phyloP scores from a whole-genome alignment of 2,797 vertebrate species.

The Schizopygopsis malacanthus region DNA sequence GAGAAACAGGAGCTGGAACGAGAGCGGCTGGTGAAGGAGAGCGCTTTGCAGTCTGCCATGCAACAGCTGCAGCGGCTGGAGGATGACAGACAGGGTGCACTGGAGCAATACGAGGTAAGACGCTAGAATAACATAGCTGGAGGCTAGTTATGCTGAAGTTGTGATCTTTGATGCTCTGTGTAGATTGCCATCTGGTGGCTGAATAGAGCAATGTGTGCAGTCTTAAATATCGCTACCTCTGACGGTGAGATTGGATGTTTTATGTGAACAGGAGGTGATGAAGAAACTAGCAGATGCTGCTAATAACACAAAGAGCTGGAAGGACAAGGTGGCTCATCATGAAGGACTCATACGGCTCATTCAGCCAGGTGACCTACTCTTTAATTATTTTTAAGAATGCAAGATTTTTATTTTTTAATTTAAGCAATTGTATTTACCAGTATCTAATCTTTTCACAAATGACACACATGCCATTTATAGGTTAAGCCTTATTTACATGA shows the following conservation, averaged over 20 bases:
- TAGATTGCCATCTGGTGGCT: slow-evolving; percentile 28
- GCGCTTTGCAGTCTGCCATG: slow-evolving; percentile 89
- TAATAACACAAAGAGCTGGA: slow-evolving; percentile 92
- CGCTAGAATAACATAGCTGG: not conserved
- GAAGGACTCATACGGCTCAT: slow-evolving; percentile 93
- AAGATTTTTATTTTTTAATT: not conserved
- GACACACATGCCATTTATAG: not conserved
- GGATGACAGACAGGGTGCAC: slow-evolving; percentile 85
- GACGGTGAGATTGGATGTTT: not conserved
- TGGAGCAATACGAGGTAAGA: slow-evolving; percentile 92
- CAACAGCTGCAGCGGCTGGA: slow-evolving; percentile 88
- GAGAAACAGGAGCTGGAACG: slow-evolving; percentile 94
- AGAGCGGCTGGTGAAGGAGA: slow-evolving; percentile 85
- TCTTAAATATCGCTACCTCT: not conserved
- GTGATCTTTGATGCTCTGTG: not conserved
- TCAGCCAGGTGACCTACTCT: slow-evolving; percentile 85
- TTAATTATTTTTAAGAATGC: not conserved
- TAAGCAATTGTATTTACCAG: not conserved
- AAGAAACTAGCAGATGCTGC: slow-evolving; percentile 91
- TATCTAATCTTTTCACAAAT: not conserved
- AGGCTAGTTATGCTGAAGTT: not conserved
- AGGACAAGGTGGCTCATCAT: slow-evolving; percentile 94
- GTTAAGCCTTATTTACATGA: not conserved
- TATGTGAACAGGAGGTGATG: slow-evolving; percentile 83
- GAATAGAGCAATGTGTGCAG: not conserved